phyloP scores from a whole-genome alignment of 2,797 vertebrate genomes.

The Sebastes cheni region DNA sequence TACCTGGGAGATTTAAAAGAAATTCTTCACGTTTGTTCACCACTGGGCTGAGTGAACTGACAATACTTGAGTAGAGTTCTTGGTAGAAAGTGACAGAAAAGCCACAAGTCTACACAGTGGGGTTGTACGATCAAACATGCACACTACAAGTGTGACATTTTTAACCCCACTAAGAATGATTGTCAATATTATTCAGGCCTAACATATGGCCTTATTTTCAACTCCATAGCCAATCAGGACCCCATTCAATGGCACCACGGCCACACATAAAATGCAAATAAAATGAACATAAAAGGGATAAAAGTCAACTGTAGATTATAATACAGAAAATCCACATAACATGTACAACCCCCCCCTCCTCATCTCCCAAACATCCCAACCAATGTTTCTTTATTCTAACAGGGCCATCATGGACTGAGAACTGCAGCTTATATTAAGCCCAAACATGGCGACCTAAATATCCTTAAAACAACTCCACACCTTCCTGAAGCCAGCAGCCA shows the following conservation, averaged over 20 bases:
- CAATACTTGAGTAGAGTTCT: conserved; percentile 34
- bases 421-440: conserved; percentile 47
- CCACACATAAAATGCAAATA: conserved; percentile 70
- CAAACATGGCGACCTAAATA: conserved; percentile 27
- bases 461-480: conserved; percentile 47
- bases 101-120: conserved; percentile 24
- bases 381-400: conserved; percentile 23
- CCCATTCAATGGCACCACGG: conserved; percentile 38
- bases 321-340: conserved; percentile 58
- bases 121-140: conserved; percentile 17
- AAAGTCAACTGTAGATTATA: conserved; percentile 65
- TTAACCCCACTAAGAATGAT: conserved; percentile 65
- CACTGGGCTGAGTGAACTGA: conserved; percentile 16
- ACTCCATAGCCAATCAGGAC: conserved; percentile 39
- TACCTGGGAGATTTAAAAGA: conserved; percentile 46
- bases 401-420: conserved; percentile 21
- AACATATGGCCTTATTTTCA: conserved; percentile 13
- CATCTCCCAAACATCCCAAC: conserved; percentile 48
- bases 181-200: conserved; percentile 66
- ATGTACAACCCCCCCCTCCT: conserved; percentile 31
- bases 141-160: conserved; percentile 26
- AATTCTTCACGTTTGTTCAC: conserved; percentile 10
- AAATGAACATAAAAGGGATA: conserved; percentile 66
- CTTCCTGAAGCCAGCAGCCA: conserved; percentile 46
- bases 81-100: conserved; percentile 29